Conservation (phyloP, 1,140 invertebrate genomes). For the Semibalanus balanoides region DNA sequence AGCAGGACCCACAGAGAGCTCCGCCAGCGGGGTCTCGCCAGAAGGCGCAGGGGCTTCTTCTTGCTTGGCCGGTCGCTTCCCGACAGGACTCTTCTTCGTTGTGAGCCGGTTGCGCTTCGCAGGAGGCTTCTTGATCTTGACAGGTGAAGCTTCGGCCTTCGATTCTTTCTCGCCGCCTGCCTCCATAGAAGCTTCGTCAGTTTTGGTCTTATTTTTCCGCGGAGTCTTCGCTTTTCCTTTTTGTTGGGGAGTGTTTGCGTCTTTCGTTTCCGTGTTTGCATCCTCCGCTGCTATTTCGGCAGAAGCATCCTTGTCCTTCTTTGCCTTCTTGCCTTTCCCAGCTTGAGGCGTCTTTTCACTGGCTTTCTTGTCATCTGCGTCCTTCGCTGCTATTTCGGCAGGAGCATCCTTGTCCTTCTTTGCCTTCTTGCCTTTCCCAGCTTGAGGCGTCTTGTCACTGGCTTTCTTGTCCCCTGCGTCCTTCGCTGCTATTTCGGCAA, state of each 20-base stretch:
- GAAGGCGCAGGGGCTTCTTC: neutral
- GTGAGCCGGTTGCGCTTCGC: neutral
- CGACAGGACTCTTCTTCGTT: neutral
- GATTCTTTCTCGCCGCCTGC: too few relatives aligned
- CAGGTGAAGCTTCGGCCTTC: too few relatives aligned
- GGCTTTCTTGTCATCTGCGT: too few relatives aligned
- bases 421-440: too few relatives aligned
- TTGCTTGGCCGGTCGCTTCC: neutral
- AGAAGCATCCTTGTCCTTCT: neutral
- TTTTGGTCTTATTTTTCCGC: neutral
- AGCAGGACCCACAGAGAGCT: neutral
- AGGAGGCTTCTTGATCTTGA: neutral
- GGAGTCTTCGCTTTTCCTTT: neutral
- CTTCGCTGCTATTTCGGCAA: neutral
- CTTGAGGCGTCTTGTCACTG: too few relatives aligned
- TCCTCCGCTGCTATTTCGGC: neutral
- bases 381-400: neutral
- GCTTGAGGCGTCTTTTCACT: too few relatives aligned
- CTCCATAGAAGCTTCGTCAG: too few relatives aligned
- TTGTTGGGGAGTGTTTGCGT: neutral
- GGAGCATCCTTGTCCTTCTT: neutral
- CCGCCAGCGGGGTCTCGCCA: neutral
- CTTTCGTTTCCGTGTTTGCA: neutral
- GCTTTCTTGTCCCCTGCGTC: too few relatives aligned
- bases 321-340: neutral